These are phyloP conservation scores for Megaceryle alcyon DNA, from an alignment of 2,797 vertebrate genomes.

Conservation along the genomic window DNA sequence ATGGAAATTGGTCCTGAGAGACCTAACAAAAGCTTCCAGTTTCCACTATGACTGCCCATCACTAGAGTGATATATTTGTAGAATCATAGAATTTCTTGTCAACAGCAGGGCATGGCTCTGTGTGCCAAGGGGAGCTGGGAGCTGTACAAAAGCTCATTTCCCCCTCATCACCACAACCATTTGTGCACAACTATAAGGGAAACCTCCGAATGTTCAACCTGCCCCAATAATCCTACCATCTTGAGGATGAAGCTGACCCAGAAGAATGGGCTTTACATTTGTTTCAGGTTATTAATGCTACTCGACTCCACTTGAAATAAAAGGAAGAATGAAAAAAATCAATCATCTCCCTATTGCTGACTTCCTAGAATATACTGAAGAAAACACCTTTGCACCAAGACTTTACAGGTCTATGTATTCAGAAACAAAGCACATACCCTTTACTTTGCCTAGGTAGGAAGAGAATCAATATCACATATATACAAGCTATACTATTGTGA, in stretches of 20 bases:
- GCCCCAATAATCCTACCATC: not conserved
- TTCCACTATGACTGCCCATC: not conserved
- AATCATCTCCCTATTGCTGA: not conserved
- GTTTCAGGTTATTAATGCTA: constrained; percentile 13
- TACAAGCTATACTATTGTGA: not conserved
- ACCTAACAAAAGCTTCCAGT: not conserved
- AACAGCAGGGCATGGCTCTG: not conserved
- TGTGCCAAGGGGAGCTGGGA: not conserved
- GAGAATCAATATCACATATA: constrained; percentile 19
- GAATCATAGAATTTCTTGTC: not conserved
- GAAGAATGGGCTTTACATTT: not conserved
- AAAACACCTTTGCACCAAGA: not conserved
- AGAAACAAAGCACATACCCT: not conserved
- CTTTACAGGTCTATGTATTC: not conserved
- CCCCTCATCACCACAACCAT: not conserved
- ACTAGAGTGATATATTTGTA: not conserved
- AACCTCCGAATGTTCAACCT: not conserved
- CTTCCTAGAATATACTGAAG: not conserved
- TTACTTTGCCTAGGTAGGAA: not conserved
- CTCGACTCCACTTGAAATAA: not conserved
- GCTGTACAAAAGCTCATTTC: not conserved
- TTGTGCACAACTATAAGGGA: not conserved
- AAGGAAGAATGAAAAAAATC: not conserved
- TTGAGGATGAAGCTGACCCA: not conserved
- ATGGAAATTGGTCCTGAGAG: not conserved